These are phyloP conservation scores for Bombycilla garrulus DNA, from an alignment of 2,113 vertebrate genomes.

Conservation along the genomic window DNA sequence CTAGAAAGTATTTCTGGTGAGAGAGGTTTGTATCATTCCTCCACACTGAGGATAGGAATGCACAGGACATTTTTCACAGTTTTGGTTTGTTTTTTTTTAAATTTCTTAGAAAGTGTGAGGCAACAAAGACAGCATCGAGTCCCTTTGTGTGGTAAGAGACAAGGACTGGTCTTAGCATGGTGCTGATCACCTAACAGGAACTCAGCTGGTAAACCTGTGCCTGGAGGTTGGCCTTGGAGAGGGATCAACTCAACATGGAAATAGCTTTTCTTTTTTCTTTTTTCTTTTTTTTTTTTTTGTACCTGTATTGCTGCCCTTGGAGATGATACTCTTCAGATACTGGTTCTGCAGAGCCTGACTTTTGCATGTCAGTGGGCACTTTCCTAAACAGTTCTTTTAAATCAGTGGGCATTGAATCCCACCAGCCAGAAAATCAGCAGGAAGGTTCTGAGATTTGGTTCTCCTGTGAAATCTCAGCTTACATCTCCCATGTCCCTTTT, in stretches of 20 bases:
- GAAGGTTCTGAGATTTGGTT: neutral
- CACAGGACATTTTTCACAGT: neutral
- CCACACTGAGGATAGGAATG: neutral
- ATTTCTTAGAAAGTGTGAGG: neutral
- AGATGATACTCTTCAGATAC: neutral
- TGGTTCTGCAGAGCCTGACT: neutral
- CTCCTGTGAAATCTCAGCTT: neutral
- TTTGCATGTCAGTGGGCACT: neutral
- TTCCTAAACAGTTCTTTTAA: neutral
- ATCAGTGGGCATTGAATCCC: neutral
- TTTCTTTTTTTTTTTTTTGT: neutral
- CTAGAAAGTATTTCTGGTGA: neutral
- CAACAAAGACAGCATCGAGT: neutral
- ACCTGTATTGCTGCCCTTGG: fast-evolving
- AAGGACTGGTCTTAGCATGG: neutral
- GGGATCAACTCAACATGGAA: neutral
- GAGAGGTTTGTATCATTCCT: neutral
- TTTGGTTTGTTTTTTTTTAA: neutral
- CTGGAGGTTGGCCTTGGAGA: neutral
- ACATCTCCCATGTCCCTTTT: neutral
- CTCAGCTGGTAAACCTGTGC: neutral
- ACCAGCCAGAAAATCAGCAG: neutral
- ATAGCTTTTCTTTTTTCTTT: neutral
- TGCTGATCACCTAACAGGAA: neutral
- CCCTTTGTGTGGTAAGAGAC: neutral